phyloP scores from a whole-genome alignment of 2,797 vertebrate genomes.

The Harpagifer antarcticus region DNA sequence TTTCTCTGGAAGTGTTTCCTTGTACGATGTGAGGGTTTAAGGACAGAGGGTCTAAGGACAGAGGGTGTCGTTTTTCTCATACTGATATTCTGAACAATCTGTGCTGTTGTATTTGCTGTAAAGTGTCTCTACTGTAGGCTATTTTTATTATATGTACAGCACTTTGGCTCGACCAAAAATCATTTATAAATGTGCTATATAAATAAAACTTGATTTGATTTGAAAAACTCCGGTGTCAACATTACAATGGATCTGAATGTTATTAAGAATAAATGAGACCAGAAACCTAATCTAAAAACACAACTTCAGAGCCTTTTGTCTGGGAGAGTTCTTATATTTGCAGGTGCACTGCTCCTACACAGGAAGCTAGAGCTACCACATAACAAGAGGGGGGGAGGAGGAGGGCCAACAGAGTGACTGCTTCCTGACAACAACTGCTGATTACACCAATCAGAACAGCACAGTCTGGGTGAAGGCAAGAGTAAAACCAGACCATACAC shows the following conservation, averaged over 20 bases:
- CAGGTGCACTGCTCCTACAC: slow-evolving; percentile 75
- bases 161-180: no score
- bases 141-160: no score
- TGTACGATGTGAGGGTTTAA: no score
- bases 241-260: slow-evolving; percentile 8
- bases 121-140: no score
- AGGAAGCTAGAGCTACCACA: slow-evolving; percentile 79
- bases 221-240: slow-evolving; percentile 6
- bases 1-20: no score
- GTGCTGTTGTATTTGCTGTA: no score
- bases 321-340: slow-evolving; percentile 52
- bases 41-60: no score
- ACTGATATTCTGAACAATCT: no score
- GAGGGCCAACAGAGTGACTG: slow-evolving; percentile 55
- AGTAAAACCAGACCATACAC: slow-evolving; percentile 69
- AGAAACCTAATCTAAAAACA: slow-evolving; percentile 16
- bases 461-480: slow-evolving; percentile 63
- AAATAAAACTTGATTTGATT: no score
- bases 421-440: slow-evolving; percentile 76
- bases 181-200: no score
- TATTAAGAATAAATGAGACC: not conserved
- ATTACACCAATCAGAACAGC: slow-evolving; percentile 75
- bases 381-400: slow-evolving; percentile 43
- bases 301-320: slow-evolving; percentile 23
- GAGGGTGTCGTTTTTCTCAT: no score